Evolutionary conservation across 2,797 vertebrate genomes (phyloP).

Genomic region (Xiphorhynchus erythropygius): DNA sequence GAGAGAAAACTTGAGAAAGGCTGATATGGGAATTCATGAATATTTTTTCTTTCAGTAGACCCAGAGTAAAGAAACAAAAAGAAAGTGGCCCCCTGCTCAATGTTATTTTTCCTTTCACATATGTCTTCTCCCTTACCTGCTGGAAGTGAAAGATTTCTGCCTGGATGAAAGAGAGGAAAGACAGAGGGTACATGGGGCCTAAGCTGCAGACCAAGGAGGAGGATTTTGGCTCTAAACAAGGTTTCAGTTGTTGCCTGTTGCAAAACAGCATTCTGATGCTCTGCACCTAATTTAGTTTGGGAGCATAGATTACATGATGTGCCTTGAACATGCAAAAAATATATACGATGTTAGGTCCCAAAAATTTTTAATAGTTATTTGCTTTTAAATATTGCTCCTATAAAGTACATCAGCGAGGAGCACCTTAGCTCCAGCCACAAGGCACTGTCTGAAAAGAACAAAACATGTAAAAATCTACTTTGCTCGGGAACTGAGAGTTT

Average conservation of each 20-base stretch:
- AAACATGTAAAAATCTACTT: background rate
- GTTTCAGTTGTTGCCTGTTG: background rate
- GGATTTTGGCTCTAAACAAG: background rate
- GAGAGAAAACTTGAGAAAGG: background rate
- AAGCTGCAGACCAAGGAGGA: background rate
- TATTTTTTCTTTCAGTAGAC: background rate
- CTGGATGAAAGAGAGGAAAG: background rate
- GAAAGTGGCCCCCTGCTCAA: background rate
- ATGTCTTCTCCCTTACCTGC: background rate
- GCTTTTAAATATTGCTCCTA: background rate
- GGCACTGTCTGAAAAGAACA: background rate
- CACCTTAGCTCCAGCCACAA: background rate
- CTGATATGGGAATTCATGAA: accelerated
- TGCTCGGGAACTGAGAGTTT: background rate
- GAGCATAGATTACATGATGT: background rate
- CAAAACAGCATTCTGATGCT: background rate
- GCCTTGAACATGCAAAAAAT: background rate
- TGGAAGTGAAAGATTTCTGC: background rate
- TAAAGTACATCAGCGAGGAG: background rate
- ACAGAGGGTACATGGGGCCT: background rate
- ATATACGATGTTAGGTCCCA: background rate
- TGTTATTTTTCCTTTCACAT: background rate
- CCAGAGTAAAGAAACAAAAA: background rate
- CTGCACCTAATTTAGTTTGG: background rate
- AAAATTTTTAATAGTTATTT: background rate